Evolutionary conservation across 2,888 invertebrate species (phyloP), one percentile per base, ranked within the genome.

Genomic region (Quadriops clusia): DNA sequence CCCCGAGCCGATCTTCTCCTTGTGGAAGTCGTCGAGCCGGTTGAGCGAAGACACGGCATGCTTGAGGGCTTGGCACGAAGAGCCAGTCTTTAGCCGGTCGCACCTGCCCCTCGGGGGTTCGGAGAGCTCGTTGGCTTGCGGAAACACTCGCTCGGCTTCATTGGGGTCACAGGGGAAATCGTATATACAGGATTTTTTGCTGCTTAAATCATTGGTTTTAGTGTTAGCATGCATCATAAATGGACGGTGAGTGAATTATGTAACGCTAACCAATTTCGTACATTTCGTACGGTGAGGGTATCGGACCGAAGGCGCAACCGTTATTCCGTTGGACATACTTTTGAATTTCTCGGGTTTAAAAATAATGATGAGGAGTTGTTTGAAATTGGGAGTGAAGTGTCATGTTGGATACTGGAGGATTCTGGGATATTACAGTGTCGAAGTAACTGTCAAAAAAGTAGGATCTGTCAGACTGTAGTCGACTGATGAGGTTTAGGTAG

Each of bases 1-100:
- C 41, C 95, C 95, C 28, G 80, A 72, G 26, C 94, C 95, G 51
- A 95, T 86, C 64, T 86, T 86, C 63, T 91, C 91, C 58, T 82
- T 74, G 44, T 77, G 71, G 63, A 95, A 94, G 68, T 95, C 94
- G 64, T 94, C 93, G 45, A 91, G 75, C 23, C 91, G 77, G 57
- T 90, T 86, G 30, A 95, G 70, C 23, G 86, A 84, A 27, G 90
- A 84, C 32, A 94, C 90, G 26, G 94, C 93, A 48, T 87, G 85
- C 54, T 82, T 75, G 30, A 94, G 67, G 22, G 94, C 94, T 48
- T 83, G 81, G 60, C 89, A 94, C 3, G 91, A 90, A 13, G 79
- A 70, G 17, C 79, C 79, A 26, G 79, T 77, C 46, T 73, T 72
- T 35, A 69, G 57, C 42, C 66, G 64, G 57, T 72, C 71, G 42